These are phyloP conservation scores for Crocuta crocuta DNA, from an alignment of 2,113 vertebrate genomes.

Conservation along the genomic window DNA sequence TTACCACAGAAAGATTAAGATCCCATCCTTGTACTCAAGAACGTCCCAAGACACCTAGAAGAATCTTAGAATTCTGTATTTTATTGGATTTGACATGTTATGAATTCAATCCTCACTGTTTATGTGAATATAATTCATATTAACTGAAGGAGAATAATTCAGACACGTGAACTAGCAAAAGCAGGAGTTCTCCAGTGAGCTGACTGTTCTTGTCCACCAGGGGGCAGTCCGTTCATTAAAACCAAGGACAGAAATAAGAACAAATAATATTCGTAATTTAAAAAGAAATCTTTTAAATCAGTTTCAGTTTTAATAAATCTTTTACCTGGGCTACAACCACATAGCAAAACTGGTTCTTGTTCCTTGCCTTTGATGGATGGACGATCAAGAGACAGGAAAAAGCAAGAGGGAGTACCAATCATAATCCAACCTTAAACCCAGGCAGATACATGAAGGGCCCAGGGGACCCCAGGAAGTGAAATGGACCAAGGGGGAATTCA, in stretches of 20 bases:
- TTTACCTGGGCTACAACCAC: not conserved
- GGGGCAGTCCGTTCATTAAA: slow-evolving; percentile 73
- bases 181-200: not conserved
- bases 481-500: not conserved
- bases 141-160: slow-evolving; percentile 13
- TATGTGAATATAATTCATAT: not conserved
- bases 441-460: not conserved
- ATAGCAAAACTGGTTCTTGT: not conserved
- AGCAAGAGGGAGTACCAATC: not conserved
- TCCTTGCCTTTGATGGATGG: not conserved
- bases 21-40: not conserved
- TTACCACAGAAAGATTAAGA: not conserved
- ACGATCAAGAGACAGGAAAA: not conserved
- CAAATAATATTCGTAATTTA: not conserved
- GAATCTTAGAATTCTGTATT: not conserved
- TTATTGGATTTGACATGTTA: not conserved
- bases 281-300: slow-evolving; percentile 28
- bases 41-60: not conserved
- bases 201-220: slow-evolving; percentile 62
- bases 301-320: slow-evolving; percentile 4
- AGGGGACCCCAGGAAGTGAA: not conserved
- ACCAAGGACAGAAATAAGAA: slow-evolving; percentile 32
- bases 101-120: not conserved
- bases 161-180: not conserved
- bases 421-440: not conserved